These are phyloP conservation scores for Sceliomorpha sp. DNA, from an alignment of 2,888 invertebrate species.

Conservation along the genomic window DNA sequence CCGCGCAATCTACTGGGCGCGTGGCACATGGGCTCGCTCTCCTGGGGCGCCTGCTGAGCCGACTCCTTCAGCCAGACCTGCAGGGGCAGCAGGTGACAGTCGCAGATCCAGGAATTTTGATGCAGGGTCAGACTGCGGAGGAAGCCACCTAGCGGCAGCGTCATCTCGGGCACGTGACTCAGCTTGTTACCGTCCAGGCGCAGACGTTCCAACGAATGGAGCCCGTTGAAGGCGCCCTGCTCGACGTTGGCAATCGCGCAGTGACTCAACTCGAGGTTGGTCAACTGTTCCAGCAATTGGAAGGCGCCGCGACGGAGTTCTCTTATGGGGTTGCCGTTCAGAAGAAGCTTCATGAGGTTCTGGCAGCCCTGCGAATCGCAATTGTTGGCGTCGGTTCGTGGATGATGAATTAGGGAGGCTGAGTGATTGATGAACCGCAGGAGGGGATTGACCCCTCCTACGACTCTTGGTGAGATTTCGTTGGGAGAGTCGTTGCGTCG, in stretches of 20 bases:
- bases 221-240: constrained; percentile 89
- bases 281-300: constrained; percentile 87
- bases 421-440: no score
- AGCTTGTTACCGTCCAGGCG: constrained; percentile 91
- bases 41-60: constrained; percentile 87
- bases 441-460: no score
- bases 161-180: constrained; percentile 82
- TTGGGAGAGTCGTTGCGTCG: no score
- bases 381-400: no score
- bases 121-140: constrained; percentile 90
- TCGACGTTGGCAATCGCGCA: constrained; percentile 90
- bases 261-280: constrained; percentile 89
- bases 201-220: constrained; percentile 91
- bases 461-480: no score
- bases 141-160: constrained; percentile 84
- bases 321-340: constrained; percentile 91
- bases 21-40: constrained; percentile 89
- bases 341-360: constrained; percentile 89
- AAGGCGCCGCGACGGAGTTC: constrained; percentile 87
- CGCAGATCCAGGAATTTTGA: constrained; percentile 94
- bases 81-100: constrained; percentile 89
- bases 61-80: constrained; percentile 88
- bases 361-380: constrained; percentile 34
- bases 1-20: constrained; percentile 86
- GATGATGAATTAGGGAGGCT: no score